A percentile compares a stretch with the other conserved stretches of the same genome.
These are phyloP conservation scores for Drosophila elegans DNA, from an alignment of 1,140 invertebrate genomes.

Conservation along the genomic window DNA sequence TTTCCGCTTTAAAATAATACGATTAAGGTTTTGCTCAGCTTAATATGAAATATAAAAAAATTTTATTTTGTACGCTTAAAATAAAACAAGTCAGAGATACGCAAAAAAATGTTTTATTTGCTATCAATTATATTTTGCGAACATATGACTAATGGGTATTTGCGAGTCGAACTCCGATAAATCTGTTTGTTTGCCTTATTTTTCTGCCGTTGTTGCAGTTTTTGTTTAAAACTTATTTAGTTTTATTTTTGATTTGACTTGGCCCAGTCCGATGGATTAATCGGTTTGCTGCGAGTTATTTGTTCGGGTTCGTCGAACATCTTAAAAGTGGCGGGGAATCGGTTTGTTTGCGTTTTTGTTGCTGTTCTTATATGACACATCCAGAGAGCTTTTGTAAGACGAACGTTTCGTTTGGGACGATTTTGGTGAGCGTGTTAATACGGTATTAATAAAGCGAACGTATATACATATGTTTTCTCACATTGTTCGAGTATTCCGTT, in stretches of 20 bases:
- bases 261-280: constrained; percentile 46
- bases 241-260: constrained; percentile 39
- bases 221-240: constrained; percentile 38
- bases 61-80: too few species aligned
- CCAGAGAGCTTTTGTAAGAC: constrained; percentile 57
- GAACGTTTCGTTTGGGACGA: constrained; percentile 34
- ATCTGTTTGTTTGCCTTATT: constrained; percentile 1
- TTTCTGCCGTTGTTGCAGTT: constrained; percentile 62
- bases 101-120: not conserved
- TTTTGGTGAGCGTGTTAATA: constrained; percentile 71
- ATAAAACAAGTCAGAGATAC: not conserved
- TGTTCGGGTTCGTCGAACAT: constrained; percentile 69
- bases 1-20: too few species aligned
- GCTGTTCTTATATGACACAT: constrained; percentile 69
- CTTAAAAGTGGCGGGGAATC: constrained; percentile 40
- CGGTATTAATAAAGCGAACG: constrained; percentile 70
- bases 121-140: not conserved
- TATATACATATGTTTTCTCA: constrained; percentile 51
- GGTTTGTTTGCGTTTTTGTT: constrained; percentile 19
- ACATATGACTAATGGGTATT: constrained; percentile 5
- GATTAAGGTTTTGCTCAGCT: too few species aligned
- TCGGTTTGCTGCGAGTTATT: constrained; percentile 30
- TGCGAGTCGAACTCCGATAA: not conserved
- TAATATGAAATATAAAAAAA: too few species aligned
- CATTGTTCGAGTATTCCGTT: constrained; percentile 30